These are phyloP conservation scores for Limnephilus rhombicus DNA, from an alignment of 2,888 invertebrate species.

Conservation along the genomic window DNA sequence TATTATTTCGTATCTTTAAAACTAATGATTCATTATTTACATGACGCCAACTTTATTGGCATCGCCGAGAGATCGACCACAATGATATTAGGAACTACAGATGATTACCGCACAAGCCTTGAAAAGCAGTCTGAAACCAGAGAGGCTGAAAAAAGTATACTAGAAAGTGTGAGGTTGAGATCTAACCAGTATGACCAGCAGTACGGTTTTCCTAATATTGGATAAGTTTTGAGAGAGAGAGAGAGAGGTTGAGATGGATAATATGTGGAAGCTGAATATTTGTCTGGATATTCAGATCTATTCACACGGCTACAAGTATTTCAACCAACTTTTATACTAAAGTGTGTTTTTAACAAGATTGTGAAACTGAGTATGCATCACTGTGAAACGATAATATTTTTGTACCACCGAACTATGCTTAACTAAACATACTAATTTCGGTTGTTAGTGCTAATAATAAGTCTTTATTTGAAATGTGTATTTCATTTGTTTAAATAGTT, in stretches of 20 bases:
- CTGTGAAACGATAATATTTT: no score
- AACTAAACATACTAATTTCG: no score
- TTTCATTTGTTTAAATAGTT: no score
- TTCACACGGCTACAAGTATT: not conserved
- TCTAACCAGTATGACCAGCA: no score
- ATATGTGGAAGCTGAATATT: not conserved
- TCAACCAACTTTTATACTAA: no score
- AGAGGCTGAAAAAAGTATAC: not conserved
- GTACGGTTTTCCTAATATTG: not conserved
- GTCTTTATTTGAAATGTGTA: no score
- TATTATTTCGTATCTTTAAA: not conserved
- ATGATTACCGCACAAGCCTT: not conserved
- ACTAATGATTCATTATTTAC: slow-evolving; percentile 12
- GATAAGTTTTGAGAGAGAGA: not conserved
- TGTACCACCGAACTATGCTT: no score
- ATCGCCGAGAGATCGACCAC: not conserved
- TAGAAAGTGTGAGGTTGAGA: no score
- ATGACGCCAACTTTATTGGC: not conserved
- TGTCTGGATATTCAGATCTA: not conserved
- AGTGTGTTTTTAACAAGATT: no score
- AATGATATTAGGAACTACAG: not conserved
- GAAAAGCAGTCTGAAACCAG: not conserved
- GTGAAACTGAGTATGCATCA: no score
- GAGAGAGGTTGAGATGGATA: not conserved
- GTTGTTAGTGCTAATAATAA: no score